Evolutionary conservation across 2,888 invertebrate species (phyloP).

Genomic region (Crioceris asparagi): DNA sequence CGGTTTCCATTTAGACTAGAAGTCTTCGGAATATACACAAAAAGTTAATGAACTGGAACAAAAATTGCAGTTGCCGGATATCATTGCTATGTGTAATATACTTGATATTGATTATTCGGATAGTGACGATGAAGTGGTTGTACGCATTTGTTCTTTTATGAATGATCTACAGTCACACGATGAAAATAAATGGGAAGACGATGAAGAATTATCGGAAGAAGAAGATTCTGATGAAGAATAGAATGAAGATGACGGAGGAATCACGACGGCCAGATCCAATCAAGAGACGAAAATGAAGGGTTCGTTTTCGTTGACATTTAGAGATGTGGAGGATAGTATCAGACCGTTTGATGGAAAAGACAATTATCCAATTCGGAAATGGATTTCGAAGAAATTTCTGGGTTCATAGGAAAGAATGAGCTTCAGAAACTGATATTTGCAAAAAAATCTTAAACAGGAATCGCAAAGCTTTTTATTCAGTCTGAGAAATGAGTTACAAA

Average conservation of each 20-base stretch:
- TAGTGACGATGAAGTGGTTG: constrained; percentile 6
- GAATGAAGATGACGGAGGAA: not conserved
- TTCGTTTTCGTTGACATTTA: constrained; percentile 17
- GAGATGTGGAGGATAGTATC: constrained; percentile 23
- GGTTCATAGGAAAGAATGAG: constrained; percentile 22
- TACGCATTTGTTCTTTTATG: constrained; percentile 9
- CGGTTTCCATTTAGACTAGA: constrained; percentile 7
- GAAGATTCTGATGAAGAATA: not conserved
- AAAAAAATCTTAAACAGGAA: constrained; percentile 24
- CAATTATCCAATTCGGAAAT: constrained; percentile 19
- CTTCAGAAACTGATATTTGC: constrained; percentile 25
- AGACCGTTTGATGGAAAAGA: constrained; percentile 20
- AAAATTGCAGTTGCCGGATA: constrained; percentile 7
- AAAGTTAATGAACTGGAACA: constrained; percentile 9
- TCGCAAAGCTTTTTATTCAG: no score
- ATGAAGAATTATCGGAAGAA: not conserved
- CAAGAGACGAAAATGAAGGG: constrained; percentile 1
- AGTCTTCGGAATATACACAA: constrained; percentile 1
- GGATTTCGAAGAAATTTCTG: constrained; percentile 22
- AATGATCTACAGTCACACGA: constrained; percentile 4
- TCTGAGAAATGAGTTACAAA: constrained; percentile 19
- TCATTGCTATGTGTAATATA: constrained; percentile 13
- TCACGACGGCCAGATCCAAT: not conserved
- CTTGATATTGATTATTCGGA: constrained; percentile 11
- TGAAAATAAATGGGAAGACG: not conserved